Percentiles rank a stretch among this genome's conserved stretches.
phyloP scores from a whole-genome alignment of 1,140 invertebrate species.

The Plutomurus gul region DNA sequence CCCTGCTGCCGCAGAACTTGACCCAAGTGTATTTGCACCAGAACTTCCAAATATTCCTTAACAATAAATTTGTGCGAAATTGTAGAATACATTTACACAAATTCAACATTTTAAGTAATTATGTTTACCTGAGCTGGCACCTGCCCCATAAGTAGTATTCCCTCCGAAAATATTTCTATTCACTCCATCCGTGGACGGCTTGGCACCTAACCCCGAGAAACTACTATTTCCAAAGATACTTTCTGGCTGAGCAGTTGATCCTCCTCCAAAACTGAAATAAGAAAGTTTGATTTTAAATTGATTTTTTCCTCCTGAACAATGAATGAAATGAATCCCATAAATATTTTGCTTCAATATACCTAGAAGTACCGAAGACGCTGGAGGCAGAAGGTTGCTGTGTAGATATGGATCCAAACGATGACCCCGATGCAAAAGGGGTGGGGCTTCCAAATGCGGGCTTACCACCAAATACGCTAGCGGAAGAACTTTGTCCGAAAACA shows the following conservation, averaged over 20 bases:
- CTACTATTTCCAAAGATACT: constrained; percentile 8
- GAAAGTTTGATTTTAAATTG: not conserved
- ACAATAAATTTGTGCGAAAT: not conserved
- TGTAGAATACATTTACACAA: not conserved
- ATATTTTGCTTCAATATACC: not conserved
- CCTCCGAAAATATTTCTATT: constrained; percentile 13
- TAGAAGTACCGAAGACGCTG: not conserved
- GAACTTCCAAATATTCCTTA: constrained; percentile 1
- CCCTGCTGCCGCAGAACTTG: not conserved
- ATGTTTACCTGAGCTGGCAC: not conserved
- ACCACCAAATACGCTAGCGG: not conserved
- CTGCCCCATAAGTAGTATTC: not conserved
- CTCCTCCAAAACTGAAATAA: not conserved
- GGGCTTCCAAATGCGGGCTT: not conserved
- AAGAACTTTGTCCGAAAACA: not conserved
- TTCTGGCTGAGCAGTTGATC: not conserved
- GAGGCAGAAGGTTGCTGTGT: not conserved
- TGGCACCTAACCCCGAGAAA: not conserved
- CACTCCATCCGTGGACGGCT: not conserved
- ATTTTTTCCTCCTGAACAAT: not conserved
- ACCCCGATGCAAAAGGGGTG: not conserved
- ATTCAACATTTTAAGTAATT: no score
- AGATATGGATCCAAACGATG: not conserved
- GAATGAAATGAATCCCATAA: not conserved
- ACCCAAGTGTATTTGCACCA: not conserved